phyloP scores from a whole-genome alignment of 2,797 vertebrate species.

The Octomys mimax region DNA sequence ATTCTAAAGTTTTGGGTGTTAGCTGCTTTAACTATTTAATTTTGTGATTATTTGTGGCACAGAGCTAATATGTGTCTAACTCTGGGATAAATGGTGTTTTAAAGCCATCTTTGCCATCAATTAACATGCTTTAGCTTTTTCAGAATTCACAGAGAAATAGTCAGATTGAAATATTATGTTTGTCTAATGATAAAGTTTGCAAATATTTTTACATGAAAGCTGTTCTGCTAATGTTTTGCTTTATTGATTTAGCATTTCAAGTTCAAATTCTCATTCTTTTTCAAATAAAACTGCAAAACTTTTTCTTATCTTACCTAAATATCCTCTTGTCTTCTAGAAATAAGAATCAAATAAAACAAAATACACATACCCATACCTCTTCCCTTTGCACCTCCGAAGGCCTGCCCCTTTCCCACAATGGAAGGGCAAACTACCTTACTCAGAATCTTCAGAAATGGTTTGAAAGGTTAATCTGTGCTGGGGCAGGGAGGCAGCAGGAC shows the following conservation, averaged over 20 bases:
- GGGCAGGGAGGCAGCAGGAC: not conserved
- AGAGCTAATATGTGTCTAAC: not conserved
- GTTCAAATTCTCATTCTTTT: conserved; percentile 32
- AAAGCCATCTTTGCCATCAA: conserved; percentile 5
- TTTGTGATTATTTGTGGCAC: conserved; percentile 55
- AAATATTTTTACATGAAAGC: conserved; percentile 43
- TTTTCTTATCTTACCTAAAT: not conserved
- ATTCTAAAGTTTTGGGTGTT: not conserved
- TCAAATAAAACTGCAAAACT: conserved; percentile 13
- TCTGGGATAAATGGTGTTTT: conserved; percentile 4
- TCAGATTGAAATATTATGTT: not conserved
- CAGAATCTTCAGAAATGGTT: not conserved
- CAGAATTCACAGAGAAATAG: not conserved
- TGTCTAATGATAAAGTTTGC: conserved; percentile 20
- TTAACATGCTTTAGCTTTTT: conserved; percentile 45
- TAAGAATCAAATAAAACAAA: not conserved
- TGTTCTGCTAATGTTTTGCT: conserved; percentile 11
- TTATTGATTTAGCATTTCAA: not conserved
- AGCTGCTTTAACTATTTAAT: conserved; percentile 55
- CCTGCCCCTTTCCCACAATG: not conserved
- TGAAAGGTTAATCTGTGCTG: not conserved
- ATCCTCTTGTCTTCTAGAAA: conserved; percentile 8
- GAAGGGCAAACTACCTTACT: fast-evolving
- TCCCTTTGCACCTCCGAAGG: not conserved
- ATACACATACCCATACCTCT: not conserved